Evolutionary conservation across 2,888 invertebrate genomes (phyloP), one percentile per base, ranked within the genome.

Genomic region (Sesia bembeciformis): DNA sequence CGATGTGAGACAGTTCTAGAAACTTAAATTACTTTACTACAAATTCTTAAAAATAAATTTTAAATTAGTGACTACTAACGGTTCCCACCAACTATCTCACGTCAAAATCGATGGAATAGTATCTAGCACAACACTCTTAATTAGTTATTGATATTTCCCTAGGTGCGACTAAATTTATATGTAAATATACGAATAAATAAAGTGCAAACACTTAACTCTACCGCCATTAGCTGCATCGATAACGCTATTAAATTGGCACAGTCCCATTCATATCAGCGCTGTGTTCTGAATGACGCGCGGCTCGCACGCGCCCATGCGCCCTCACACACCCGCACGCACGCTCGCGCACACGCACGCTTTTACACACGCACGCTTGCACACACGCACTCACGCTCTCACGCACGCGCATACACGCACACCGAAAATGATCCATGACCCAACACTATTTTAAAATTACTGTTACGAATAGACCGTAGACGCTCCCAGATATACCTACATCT

Each of bases 151-250:
- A 88, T 89, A 88, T 89, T 87, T 87, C 80, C 75, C 89, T 89
- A 89, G 83, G 89, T 89, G 89, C 89, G 84, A 84, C 89, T 89
- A 89, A 87, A 77, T 80, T 85, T 87, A 85, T 85, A 81, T 76
- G 78, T 89, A 86, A 87, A 80, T 86, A 84, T 86, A 87, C 79
- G 87, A 88, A 88, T 89, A 89, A 88, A 88, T 89, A 90, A 90
- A 90, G 90, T 90, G 90, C 90, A 90, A 88, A 90, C 90, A 91
- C 90, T 90, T 90, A 91, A 80, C 70, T 79, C 90, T 91, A 91
- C 84, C 73, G 72, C 84, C 82, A 70, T 84, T 77, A 84, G 85
- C 82, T 76, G 83, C 79, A 76, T 83, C 80, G 72, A 74, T 78
- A 76, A 84, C 78, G 83, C 85, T 86, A 82, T 78, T 78, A 81